Conservation (phyloP, 35 echinoderm and acorn worm species). For the Hemicentrotus pulcherrimus region DNA sequence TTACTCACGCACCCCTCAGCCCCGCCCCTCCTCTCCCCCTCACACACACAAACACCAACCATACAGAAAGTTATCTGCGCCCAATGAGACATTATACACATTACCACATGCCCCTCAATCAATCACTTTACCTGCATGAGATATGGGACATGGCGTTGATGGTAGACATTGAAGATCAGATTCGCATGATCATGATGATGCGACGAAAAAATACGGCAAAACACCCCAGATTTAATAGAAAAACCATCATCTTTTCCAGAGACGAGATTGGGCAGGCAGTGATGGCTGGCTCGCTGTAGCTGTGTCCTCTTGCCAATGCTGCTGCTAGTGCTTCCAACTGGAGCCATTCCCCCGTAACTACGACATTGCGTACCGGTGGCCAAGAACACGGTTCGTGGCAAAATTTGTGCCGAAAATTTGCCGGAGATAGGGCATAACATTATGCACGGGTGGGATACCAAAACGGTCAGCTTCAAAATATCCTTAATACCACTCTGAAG, state of each 20-base stretch:
- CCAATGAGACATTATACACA: no score
- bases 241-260: background rate
- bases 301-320: background rate
- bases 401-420: constrained; percentile 3
- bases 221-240: background rate
- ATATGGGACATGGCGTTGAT: background rate
- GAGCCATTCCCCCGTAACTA: background rate
- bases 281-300: background rate
- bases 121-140: background rate
- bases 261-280: background rate
- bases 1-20: no score
- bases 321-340: background rate
- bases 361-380: background rate
- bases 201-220: background rate
- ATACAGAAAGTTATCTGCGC: no score
- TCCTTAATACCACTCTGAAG: background rate
- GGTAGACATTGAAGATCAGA: background rate
- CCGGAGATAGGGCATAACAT: background rate
- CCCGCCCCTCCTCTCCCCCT: no score
- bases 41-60: background rate
- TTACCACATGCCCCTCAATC: background rate
- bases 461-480: background rate
- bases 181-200: background rate
- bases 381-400: background rate
- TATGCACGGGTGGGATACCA: background rate